Conservation (phyloP, 2,797 vertebrate genomes). For the Rousettus madagascariensis region DNA sequence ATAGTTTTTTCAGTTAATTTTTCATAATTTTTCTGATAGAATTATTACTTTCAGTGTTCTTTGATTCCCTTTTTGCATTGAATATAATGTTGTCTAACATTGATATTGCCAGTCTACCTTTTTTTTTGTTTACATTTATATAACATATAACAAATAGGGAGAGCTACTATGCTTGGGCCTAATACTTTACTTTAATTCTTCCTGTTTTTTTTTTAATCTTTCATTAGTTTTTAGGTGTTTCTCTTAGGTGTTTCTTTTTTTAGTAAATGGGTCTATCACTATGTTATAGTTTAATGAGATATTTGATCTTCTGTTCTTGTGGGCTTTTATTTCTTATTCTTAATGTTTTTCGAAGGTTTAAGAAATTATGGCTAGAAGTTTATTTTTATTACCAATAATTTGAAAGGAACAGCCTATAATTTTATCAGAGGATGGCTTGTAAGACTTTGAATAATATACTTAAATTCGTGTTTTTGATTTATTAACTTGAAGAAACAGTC, state of each 20-base stretch:
- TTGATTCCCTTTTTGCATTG: not conserved
- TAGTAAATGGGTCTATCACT: not conserved
- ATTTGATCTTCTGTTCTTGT: not conserved
- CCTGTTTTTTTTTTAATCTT: not conserved
- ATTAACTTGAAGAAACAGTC: not conserved
- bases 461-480: not conserved
- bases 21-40: not conserved
- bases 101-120: not conserved
- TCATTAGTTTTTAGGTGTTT: constrained; percentile 24
- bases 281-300: not conserved
- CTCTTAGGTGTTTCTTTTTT: not conserved
- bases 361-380: not conserved
- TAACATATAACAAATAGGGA: not conserved
- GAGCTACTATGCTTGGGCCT: not conserved
- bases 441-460: not conserved
- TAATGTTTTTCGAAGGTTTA: constrained; percentile 9
- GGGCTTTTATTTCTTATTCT: not conserved
- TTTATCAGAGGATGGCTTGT: not conserved
- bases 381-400: constrained; percentile 35
- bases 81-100: not conserved
- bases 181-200: not conserved
- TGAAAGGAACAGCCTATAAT: not conserved
- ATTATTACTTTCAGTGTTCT: not conserved
- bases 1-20: not conserved
- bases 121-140: not conserved